phyloP scores from a whole-genome alignment of 2,797 vertebrate genomes.

The Botia kubotai region DNA sequence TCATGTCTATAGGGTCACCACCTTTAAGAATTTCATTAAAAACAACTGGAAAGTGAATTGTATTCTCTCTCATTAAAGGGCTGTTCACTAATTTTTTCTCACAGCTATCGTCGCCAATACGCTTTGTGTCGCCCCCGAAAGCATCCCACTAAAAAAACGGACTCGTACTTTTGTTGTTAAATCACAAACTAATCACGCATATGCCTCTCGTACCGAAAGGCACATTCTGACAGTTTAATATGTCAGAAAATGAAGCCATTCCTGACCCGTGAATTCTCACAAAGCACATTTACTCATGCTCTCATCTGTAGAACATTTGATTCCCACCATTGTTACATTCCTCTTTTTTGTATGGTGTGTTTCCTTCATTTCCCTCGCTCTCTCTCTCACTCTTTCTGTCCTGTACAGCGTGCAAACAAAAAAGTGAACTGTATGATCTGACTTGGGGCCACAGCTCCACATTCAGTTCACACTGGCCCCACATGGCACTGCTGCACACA shows the following conservation, averaged over 20 bases:
- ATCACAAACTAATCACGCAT: constrained; percentile 7
- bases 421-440: not conserved
- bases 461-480: not conserved
- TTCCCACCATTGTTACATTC: constrained; percentile 6
- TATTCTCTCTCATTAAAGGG: constrained; percentile 3
- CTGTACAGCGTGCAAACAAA: not conserved
- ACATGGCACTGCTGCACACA: not conserved
- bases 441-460: not conserved
- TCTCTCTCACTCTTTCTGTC: not conserved
- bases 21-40: constrained; percentile 28
- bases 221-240: constrained; percentile 47
- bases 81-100: not conserved
- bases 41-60: constrained; percentile 15
- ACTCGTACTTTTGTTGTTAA: constrained; percentile 1
- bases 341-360: not conserved
- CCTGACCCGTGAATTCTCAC: constrained; percentile 22
- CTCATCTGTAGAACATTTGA: not conserved
- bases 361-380: not conserved
- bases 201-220: not conserved
- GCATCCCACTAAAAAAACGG: constrained; percentile 9
- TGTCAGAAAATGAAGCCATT: constrained; percentile 17
- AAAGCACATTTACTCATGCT: constrained; percentile 15
- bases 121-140: not conserved
- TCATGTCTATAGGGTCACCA: constrained; percentile 26
- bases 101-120: not conserved